Evolutionary conservation across 2,797 vertebrate genomes (phyloP), one percentile per base, ranked within the genome.

Genomic region (Peromyscus eremicus): DNA sequence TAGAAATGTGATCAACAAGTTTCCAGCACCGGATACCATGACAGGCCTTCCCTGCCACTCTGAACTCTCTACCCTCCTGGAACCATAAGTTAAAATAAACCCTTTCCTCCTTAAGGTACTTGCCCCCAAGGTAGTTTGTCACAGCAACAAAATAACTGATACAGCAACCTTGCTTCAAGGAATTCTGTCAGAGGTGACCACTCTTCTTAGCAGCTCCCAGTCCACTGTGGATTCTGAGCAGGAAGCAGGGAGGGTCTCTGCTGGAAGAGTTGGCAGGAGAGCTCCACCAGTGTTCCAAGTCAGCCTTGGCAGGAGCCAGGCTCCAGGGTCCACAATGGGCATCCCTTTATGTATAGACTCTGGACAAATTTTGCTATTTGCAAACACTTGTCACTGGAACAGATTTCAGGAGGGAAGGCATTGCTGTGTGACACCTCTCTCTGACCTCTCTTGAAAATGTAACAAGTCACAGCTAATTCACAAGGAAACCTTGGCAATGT

Each of bases 171-270:
- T 0, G 4, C 8, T 76, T 8, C 10, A 27, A 29, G 64, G 25
- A 25, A 17, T 0, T 2, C 19, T 34, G 68, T 66, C 5, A 2
- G 29, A 88, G 55, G 43, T 6, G 32, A 52, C 6, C 13, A 8
- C n/a, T 32, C 17, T 43, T 55, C 37, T n/a, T 55, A 16, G 27
- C 52, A 79, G 64, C 46, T 81, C 40, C 66, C 25, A 10, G 0
- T 32, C 64, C n/a, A 13, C 1, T 29, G 19, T 9, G 17, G 16
- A 40, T 4, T 7, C 21, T 71, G 71, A 49, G n/a, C 46, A 84
- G 29, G 14, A 37, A 16, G 43, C 19, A 4, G n/a, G 16, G 25
- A n/a, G 2, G 5, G 27, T 57, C 9, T 21, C 11, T 0, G 16
- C 5, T 10, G 10, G 2, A 27, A 13, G n/a, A 62, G 43, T 37